phyloP scores from a whole-genome alignment of 1,140 invertebrate species.

The Sminthurinus signatus region DNA sequence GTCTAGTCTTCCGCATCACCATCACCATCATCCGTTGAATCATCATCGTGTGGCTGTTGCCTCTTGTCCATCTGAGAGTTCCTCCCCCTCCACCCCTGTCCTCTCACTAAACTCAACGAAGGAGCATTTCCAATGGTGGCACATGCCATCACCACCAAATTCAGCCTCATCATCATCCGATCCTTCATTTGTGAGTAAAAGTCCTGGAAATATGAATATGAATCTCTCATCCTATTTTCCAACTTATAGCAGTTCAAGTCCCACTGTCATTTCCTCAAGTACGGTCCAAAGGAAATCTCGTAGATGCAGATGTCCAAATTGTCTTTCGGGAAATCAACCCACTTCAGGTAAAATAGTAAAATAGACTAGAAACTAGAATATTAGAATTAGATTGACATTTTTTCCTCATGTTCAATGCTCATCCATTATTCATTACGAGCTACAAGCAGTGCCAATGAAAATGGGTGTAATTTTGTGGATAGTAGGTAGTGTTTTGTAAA shows the following conservation, averaged over 20 bases:
- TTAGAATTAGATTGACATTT: too few relatives aligned
- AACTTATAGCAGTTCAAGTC: background rate
- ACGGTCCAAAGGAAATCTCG: conserved; percentile 38
- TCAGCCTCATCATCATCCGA: conserved; percentile 10
- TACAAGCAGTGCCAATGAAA: too few relatives aligned
- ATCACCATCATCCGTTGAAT: conserved; percentile 11
- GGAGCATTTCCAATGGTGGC: conserved; percentile 38
- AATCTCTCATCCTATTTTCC: conserved; percentile 13
- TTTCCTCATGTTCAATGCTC: too few relatives aligned
- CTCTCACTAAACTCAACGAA: conserved; percentile 10
- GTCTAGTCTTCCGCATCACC: conserved; percentile 23
- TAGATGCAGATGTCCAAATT: conserved; percentile 41
- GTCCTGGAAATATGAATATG: background rate
- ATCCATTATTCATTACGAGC: too few relatives aligned
- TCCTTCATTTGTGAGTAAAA: too few relatives aligned
- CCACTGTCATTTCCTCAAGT: conserved; percentile 21
- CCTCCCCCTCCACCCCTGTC: background rate
- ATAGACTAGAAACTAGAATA: too few relatives aligned
- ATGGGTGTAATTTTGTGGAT: too few relatives aligned
- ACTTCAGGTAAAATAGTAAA: conserved; percentile 19
- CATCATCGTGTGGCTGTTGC: too few relatives aligned
- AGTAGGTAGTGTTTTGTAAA: too few relatives aligned
- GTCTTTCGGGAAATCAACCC: conserved; percentile 33
- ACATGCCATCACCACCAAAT: conserved; percentile 29
- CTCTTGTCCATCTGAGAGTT: conserved; percentile 10